phyloP scores from a whole-genome alignment of 2,113 vertebrate genomes.

The Perognathus longimembris region DNA sequence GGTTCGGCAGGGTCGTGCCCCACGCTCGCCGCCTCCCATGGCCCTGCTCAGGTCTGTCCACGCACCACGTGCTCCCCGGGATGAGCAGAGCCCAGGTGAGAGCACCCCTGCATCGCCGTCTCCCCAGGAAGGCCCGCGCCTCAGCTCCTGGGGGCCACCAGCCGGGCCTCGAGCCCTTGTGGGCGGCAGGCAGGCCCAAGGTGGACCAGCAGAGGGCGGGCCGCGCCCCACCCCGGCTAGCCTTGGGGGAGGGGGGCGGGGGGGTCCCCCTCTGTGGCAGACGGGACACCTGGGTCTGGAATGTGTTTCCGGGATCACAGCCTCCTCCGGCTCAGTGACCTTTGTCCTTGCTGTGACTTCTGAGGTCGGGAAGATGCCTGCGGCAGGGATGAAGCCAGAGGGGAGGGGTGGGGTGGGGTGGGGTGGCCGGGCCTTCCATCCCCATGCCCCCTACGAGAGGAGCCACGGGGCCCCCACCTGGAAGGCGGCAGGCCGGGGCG shows the following conservation, averaged over 20 bases:
- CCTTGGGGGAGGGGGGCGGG: no score
- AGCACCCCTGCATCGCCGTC: no score
- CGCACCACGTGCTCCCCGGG: fast-evolving
- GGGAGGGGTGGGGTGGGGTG: fast-evolving
- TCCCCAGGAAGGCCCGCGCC: background rate
- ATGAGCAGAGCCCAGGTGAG: background rate
- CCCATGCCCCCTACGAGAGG: background rate
- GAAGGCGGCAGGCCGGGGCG: no score
- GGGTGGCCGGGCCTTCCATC: fast-evolving
- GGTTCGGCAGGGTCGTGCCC: background rate
- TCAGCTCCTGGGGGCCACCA: background rate
- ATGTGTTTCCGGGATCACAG: fast-evolving
- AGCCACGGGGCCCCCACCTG: background rate
- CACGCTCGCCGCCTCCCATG: fast-evolving
- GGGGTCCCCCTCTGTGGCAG: fast-evolving
- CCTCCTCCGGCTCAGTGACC: background rate
- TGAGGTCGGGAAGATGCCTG: background rate
- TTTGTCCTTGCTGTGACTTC: background rate
- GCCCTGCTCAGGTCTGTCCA: fast-evolving
- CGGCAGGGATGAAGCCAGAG: background rate
- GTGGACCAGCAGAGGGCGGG: background rate
- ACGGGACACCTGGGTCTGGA: background rate
- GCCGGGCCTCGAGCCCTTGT: background rate
- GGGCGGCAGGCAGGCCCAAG: background rate
- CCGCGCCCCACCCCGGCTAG: background rate